These are phyloP conservation scores for Cinclus cinclus DNA, from an alignment of 2,113 vertebrate genomes.

Conservation along the genomic window DNA sequence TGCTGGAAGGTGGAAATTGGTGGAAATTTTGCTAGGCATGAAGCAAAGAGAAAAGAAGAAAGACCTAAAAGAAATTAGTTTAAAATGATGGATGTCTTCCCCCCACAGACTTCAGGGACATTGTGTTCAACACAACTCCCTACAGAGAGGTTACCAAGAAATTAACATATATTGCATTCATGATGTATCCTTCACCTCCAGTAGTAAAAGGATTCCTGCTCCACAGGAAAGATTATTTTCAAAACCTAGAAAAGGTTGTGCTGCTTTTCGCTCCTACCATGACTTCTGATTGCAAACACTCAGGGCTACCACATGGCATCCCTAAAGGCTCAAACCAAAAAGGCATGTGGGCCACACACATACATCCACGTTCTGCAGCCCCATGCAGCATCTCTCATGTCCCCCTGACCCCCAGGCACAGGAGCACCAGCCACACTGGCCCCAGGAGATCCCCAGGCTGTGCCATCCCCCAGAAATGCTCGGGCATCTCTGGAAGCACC, in stretches of 20 bases:
- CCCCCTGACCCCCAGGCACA: not conserved
- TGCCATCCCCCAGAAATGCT: not conserved
- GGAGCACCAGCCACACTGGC: accelerated
- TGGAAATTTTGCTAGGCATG: not conserved
- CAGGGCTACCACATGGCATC: accelerated
- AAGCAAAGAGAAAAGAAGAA: too few relatives aligned
- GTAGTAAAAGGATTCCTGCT: not conserved
- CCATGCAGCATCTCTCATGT: accelerated
- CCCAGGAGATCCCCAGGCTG: not conserved
- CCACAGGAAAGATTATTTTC: not conserved
- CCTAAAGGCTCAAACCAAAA: not conserved
- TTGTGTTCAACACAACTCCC: not conserved
- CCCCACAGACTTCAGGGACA: not conserved
- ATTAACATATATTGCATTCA: not conserved
- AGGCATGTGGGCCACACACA: not conserved
- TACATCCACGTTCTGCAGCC: accelerated
- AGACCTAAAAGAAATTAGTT: not conserved
- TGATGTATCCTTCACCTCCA: not conserved
- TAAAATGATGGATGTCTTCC: not conserved
- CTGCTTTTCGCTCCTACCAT: not conserved
- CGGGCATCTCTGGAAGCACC: not conserved
- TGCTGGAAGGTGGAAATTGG: too few relatives aligned
- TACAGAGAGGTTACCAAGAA: not conserved
- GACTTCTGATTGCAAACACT: not conserved
- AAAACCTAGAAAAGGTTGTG: not conserved